Conservation (phyloP, 2,888 invertebrate genomes). For the Pachliopta kotzebuea region DNA sequence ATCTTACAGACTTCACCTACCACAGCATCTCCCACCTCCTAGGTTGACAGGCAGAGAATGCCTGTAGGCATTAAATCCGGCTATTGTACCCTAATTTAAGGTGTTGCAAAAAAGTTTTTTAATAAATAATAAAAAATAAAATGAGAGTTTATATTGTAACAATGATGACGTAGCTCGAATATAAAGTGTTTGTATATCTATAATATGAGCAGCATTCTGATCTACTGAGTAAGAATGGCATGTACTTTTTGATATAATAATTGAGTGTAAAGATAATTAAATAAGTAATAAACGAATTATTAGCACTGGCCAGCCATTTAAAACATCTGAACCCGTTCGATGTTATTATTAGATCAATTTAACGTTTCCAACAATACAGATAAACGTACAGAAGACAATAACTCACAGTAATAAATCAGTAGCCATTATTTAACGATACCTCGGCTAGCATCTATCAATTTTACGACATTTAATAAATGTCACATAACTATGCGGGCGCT, state of each 20-base stretch:
- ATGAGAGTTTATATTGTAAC: too few relatives aligned
- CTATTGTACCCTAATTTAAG: too few relatives aligned
- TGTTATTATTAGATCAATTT: constrained; percentile 21
- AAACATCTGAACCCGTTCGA: background rate
- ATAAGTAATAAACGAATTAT: background rate
- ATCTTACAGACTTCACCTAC: too few relatives aligned
- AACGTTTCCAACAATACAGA: constrained; percentile 20
- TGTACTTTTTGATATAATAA: background rate
- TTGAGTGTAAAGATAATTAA: background rate
- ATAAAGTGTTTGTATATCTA: too few relatives aligned
- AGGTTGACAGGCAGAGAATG: too few relatives aligned
- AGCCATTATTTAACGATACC: constrained; percentile 35
- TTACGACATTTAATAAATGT: constrained; percentile 41
- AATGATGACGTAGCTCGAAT: too few relatives aligned
- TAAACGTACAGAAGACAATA: constrained; percentile 33
- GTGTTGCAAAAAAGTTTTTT: too few relatives aligned
- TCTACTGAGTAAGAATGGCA: background rate
- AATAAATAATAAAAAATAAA: too few relatives aligned
- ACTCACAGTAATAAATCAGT: constrained; percentile 32
- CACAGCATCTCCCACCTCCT: too few relatives aligned
- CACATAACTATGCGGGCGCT: constrained; percentile 38
- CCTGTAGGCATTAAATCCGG: too few relatives aligned
- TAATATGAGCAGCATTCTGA: background rate
- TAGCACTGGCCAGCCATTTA: background rate
- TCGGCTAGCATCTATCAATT: constrained; percentile 37